phyloP scores from a whole-genome alignment of 1,140 invertebrate species.

The Drosophila bipectinata region DNA sequence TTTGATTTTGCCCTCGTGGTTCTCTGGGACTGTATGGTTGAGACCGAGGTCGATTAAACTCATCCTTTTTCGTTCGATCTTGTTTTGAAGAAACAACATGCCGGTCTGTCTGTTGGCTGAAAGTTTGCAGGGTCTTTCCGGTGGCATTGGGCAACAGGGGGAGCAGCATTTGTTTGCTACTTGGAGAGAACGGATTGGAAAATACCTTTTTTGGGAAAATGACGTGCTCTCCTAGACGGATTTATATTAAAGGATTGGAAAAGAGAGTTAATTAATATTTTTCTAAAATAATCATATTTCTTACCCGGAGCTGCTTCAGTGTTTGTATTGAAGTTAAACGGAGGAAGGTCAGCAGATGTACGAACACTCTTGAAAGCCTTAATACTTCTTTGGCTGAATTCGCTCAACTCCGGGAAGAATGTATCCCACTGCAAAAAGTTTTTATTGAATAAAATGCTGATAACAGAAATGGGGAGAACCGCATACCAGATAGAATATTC shows the following conservation, averaged over 20 bases:
- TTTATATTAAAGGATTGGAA: neutral
- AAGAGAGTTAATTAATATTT: neutral
- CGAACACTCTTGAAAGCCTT: conserved; percentile 10
- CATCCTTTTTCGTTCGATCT: neutral
- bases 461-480: neutral
- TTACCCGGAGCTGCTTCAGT: conserved; percentile 4
- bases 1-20: neutral
- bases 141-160: conserved; percentile 1
- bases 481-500: conserved; percentile 66
- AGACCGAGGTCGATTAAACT: neutral
- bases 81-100: neutral
- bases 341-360: conserved; percentile 19
- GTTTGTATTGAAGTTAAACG: conserved; percentile 7
- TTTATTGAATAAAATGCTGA: neutral
- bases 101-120: neutral
- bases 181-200: neutral
- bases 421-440: conserved; percentile 27
- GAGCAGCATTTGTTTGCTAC: conserved; percentile 4
- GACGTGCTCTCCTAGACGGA: conserved; percentile 9
- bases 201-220: conserved; percentile 5
- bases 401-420: conserved; percentile 32
- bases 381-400: conserved; percentile 4
- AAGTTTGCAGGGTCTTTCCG: neutral
- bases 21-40: neutral
- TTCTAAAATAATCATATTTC: neutral